Conservation (phyloP, 2,113 vertebrate species). For the Brachypodius melanocephalos region DNA sequence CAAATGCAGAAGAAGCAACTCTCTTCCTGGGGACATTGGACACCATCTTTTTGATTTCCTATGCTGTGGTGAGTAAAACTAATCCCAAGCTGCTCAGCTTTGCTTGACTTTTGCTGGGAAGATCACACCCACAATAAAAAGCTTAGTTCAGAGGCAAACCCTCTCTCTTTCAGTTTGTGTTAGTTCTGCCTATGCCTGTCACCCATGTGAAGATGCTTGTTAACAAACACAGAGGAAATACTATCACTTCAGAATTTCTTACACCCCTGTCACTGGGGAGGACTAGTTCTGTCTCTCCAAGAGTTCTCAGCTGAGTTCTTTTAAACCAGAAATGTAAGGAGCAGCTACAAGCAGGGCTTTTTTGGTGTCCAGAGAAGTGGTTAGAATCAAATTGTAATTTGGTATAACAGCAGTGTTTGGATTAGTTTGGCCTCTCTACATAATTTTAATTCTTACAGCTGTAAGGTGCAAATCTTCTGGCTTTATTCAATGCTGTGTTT, state of each 20-base stretch:
- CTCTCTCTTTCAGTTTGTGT: neutral
- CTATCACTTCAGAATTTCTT: neutral
- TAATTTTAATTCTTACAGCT: neutral
- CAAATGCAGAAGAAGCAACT: slow-evolving; percentile 81
- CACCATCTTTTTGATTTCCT: slow-evolving; percentile 94
- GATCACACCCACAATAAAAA: neutral
- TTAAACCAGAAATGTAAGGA: neutral
- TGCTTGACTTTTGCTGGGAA: neutral
- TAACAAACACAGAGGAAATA: neutral
- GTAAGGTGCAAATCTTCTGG: neutral
- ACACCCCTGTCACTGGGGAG: neutral
- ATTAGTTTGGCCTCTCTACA: neutral
- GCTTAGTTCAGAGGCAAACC: neutral
- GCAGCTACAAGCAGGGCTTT: neutral
- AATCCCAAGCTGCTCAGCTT: neutral
- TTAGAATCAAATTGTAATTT: neutral
- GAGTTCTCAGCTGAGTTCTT: neutral
- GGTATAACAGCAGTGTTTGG: neutral
- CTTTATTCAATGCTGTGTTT: neutral
- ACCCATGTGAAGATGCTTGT: neutral
- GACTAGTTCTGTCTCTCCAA: neutral
- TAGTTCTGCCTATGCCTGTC: neutral
- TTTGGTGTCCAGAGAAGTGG: neutral
- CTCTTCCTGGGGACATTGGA: slow-evolving; percentile 90
- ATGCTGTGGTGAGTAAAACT: slow-evolving; percentile 87